Base-by-base conservation (phyloP, 1,140 invertebrate species). In the Arctopsyche grandis region DNA sequence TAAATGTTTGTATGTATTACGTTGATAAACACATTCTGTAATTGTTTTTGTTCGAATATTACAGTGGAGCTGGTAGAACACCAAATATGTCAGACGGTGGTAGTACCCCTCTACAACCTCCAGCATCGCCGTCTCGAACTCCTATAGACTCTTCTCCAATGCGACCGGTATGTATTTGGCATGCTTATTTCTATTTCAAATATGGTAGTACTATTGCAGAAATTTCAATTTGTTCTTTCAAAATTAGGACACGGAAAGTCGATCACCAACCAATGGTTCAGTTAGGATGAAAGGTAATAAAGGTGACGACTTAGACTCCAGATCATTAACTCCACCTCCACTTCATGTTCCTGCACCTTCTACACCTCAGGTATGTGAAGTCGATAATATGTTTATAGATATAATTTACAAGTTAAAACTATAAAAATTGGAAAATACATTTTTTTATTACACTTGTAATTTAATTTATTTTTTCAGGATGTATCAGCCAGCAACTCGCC, bases 401-500 rank as follows among this genome's bases (percentile, higher is more conserved):
- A 69, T 69, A 14, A 22, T 69, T 24, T 29, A 24, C 16, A 9
- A 9, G 66, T 26, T 4, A 29, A n/a, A 44, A 71, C 43, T n/a
- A n/a, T n/a, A n/a, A n/a, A n/a, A n/a, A n/a, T n/a, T n/a, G n/a
- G n/a, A n/a, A n/a, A n/a, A n/a, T n/a, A n/a, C n/a, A n/a, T 71
- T 29, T 71, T 71, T 29, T 19, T 22, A 26, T 22, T 69, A 5
- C 29, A 16, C 21, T 5, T 19, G 12, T 24, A 74, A 21, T 78
- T n/a, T 58, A 38, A 75, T 69, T 77, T 60, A 21, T 78, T 14
- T 16, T 56, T 58, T 5, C 69, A 82, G 81, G 81, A 82, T 44
- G 66, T 63, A 43, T 82, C 82, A 12, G 78, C 79, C 9, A 81
- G 82, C 24, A 83, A 83, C 58, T 83, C 82, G 26, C 82, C 82